Conservation (phyloP, 2,888 invertebrate species). For the Limnephilus marmoratus region DNA sequence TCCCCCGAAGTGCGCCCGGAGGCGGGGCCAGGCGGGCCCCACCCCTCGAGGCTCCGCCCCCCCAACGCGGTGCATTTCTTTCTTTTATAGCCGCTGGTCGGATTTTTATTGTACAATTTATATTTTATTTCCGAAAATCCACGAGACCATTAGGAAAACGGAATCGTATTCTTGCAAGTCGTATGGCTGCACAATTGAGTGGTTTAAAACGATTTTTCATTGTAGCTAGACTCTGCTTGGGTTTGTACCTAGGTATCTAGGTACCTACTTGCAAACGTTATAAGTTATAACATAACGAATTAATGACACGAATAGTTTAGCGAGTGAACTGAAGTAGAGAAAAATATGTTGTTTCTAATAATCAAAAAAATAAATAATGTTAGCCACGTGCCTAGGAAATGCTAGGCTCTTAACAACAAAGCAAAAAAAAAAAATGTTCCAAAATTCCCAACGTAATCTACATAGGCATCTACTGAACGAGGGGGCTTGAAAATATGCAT, state of each 20-base stretch:
- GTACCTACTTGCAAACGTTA: not conserved
- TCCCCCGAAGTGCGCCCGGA: constrained; percentile 2
- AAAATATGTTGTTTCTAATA: not conserved
- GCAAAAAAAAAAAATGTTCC: not conserved
- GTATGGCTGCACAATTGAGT: not conserved
- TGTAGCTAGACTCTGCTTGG: not conserved
- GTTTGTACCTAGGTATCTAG: not conserved
- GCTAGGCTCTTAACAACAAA: not conserved
- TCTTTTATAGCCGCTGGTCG: constrained; percentile 5
- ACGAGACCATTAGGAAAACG: not conserved
- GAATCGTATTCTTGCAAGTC: not conserved
- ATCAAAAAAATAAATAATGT: not conserved
- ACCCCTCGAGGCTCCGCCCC: constrained; percentile 6
- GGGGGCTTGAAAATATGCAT: not conserved
- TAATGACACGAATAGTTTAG: not conserved
- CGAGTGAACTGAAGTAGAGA: not conserved
- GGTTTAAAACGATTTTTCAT: constrained; percentile 2
- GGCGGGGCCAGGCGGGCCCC: not conserved
- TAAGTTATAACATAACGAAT: no score
- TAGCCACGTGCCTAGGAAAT: not conserved
- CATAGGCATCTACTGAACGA: not conserved
- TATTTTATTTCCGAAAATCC: not conserved
- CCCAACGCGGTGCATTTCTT: constrained; percentile 12
- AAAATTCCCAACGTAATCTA: not conserved
- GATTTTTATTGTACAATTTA: constrained; percentile 27